Conservation (phyloP, 2,888 invertebrate genomes). For the Diaperis boleti region DNA sequence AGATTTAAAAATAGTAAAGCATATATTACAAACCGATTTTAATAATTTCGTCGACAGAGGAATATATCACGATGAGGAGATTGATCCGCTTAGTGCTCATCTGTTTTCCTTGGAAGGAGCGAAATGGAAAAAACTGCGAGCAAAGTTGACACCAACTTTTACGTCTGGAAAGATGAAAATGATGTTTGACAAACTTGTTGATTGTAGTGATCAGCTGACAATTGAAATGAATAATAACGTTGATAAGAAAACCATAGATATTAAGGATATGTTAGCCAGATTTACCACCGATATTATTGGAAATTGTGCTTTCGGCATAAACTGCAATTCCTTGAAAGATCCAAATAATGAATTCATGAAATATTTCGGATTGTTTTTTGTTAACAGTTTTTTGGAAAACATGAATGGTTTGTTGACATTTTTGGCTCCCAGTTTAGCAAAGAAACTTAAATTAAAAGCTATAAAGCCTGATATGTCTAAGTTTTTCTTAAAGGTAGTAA, state of each 20-base stretch:
- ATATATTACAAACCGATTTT: constrained; percentile 58
- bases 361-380: constrained; percentile 23
- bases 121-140: constrained; percentile 39
- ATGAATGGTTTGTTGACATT: constrained; percentile 23
- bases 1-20: constrained; percentile 56
- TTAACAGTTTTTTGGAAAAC: constrained; percentile 11
- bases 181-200: constrained; percentile 35
- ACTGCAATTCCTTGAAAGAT: constrained; percentile 68
- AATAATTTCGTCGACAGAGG: constrained; percentile 57
- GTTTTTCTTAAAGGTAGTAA: constrained; percentile 55
- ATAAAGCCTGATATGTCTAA: constrained; percentile 28
- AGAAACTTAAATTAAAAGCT: constrained; percentile 5
- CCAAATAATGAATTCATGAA: constrained; percentile 66
- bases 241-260: constrained; percentile 22
- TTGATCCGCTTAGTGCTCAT: constrained; percentile 41
- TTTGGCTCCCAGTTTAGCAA: constrained; percentile 21
- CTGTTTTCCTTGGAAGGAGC: constrained; percentile 34
- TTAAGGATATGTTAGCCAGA: constrained; percentile 32
- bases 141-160: constrained; percentile 41
- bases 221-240: constrained; percentile 28
- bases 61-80: constrained; percentile 33
- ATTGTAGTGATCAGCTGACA: constrained; percentile 24
- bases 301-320: constrained; percentile 59
- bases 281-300: constrained; percentile 41
- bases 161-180: constrained; percentile 43